phyloP scores from a whole-genome alignment of 2,888 invertebrate genomes.

The Stenodera caucasica region DNA sequence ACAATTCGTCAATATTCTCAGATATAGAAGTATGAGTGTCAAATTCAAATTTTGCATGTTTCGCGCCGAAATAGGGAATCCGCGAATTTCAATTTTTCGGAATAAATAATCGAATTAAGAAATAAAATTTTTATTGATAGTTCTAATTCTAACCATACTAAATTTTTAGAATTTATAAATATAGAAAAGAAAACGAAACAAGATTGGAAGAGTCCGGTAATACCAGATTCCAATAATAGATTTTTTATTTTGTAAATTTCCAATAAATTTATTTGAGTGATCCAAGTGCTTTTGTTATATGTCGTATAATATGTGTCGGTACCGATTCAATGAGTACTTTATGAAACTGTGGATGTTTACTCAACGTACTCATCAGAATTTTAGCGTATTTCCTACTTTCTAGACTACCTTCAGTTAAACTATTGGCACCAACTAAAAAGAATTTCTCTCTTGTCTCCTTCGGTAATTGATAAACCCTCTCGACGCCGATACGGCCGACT shows the following conservation, averaged over 20 bases:
- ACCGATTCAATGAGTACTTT: conserved; percentile 78
- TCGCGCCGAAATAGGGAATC: too few relatives aligned
- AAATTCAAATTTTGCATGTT: too few relatives aligned
- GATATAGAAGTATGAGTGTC: too few relatives aligned
- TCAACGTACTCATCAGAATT: conserved; percentile 72
- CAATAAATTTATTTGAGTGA: conserved; percentile 54
- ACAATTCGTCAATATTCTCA: too few relatives aligned
- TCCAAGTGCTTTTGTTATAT: conserved; percentile 80
- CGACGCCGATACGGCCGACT: conserved; percentile 73
- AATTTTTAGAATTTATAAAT: too few relatives aligned
- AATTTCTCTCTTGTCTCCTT: conserved; percentile 79
- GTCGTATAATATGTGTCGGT: conserved; percentile 74
- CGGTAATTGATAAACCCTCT: conserved; percentile 70
- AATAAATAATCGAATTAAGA: too few relatives aligned
- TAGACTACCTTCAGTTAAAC: conserved; percentile 82
- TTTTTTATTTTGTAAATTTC: too few relatives aligned
- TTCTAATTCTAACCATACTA: too few relatives aligned
- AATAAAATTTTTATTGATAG: too few relatives aligned
- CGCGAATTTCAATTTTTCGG: not conserved
- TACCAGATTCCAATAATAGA: too few relatives aligned
- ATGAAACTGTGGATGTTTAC: conserved; percentile 74
- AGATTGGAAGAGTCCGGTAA: too few relatives aligned
- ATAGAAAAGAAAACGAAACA: too few relatives aligned
- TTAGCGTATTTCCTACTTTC: conserved; percentile 81
- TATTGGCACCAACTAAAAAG: conserved; percentile 77